phyloP scores from a whole-genome alignment of 2,797 vertebrate genomes.

The Podargus strigoides region DNA sequence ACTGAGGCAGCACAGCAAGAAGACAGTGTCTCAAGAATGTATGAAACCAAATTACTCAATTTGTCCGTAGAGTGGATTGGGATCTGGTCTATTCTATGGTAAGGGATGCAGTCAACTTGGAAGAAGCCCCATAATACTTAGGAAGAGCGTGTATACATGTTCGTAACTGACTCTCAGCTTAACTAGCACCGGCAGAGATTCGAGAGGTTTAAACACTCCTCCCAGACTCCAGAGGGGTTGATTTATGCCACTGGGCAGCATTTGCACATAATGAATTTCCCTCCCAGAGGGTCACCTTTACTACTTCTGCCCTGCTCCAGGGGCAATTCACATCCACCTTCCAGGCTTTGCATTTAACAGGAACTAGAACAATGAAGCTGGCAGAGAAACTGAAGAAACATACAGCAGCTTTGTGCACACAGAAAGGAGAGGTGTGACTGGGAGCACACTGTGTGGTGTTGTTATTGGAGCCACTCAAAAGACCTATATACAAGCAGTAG shows the following conservation, averaged over 20 bases:
- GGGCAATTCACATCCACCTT: not conserved
- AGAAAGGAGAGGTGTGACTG: not conserved
- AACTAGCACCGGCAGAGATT: not conserved
- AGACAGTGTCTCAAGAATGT: not conserved
- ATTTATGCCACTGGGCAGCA: conserved; percentile 25
- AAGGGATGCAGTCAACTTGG: not conserved
- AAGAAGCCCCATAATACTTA: not conserved
- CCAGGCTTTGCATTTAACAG: not conserved
- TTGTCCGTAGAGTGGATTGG: not conserved
- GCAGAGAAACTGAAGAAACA: conserved; percentile 23
- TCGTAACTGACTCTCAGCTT: not conserved
- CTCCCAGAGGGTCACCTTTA: not conserved
- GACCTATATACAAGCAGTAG: not conserved
- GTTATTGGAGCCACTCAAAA: not conserved
- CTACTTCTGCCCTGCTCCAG: not conserved
- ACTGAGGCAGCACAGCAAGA: conserved; percentile 1
- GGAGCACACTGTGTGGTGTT: not conserved
- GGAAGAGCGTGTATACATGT: not conserved
- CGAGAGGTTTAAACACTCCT: not conserved
- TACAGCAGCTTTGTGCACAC: not conserved
- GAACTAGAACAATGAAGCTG: not conserved
- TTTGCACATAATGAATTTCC: conserved; percentile 10
- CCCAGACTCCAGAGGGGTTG: not conserved
- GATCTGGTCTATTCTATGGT: not conserved
- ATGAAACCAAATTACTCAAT: not conserved